These are phyloP conservation scores for Plectropomus leopardus DNA, from an alignment of 2,113 vertebrate genomes.

Conservation along the genomic window DNA sequence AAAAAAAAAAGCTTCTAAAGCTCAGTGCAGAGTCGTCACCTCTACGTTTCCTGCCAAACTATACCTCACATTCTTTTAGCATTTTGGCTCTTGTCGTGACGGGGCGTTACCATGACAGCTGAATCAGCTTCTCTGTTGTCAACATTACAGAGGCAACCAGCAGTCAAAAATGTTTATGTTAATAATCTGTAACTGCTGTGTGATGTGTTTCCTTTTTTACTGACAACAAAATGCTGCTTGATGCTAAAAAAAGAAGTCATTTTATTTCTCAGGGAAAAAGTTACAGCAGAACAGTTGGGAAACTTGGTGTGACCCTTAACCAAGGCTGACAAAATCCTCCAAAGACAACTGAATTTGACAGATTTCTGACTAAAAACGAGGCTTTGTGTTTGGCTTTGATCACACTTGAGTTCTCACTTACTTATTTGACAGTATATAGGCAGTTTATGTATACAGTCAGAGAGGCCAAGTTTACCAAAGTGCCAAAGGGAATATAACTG, in stretches of 20 bases:
- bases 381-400: not conserved
- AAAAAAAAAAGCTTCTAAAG: conserved; percentile 7
- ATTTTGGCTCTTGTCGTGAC: not conserved
- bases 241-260: not conserved
- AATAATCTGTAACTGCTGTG: not conserved
- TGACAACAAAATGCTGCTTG: not conserved
- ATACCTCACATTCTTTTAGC: not conserved
- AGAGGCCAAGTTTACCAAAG: not conserved
- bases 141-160: not conserved
- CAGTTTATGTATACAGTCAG: not conserved
- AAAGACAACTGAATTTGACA: not conserved
- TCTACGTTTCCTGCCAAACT: conserved; percentile 20
- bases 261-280: not conserved
- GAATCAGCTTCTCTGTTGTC: conserved; percentile 4
- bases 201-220: not conserved
- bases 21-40: conserved; percentile 8
- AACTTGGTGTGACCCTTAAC: not conserved
- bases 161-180: not conserved
- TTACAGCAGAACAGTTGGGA: not conserved
- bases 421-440: conserved; percentile 1
- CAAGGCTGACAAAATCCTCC: not conserved
- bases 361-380: not conserved
- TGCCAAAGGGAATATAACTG: not conserved
- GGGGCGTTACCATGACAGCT: not conserved
- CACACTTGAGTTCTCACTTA: not conserved